Base-by-base conservation (phyloP, 2,113 vertebrate genomes). In the Formicarius rufipectus region DNA sequence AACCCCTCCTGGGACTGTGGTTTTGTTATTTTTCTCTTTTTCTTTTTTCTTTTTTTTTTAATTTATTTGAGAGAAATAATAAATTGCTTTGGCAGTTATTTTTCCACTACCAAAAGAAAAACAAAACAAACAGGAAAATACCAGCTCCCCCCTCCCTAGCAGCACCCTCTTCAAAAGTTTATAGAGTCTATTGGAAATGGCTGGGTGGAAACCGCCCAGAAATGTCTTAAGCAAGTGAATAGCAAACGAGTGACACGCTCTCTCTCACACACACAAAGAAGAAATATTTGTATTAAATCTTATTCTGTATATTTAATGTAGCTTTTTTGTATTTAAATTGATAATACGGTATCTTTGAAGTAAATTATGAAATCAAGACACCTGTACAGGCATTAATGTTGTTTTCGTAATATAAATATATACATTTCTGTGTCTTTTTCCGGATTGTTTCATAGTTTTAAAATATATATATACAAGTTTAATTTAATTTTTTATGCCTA, bases 271-370 rank as follows among this genome's bases (percentile, higher is more conserved):
- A 88, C 74, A 78, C 91, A 85, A 91, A 88, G 88, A 98, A 97
- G 96, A 98, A 98, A 98, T 98, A 99, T 99, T 99, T 99, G 99
- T 99, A 99, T 99, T 97, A 98, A 99, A 99, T 98, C 98, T 99
- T 99, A 99, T 99, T 98, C 99, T 99, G 99, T 99, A 99, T 99
- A 99, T 99, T 99, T 99, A 99, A 99, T 99, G 99, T 99, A 99
- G 99, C 99, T 99, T 99, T 99, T 85, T 99, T 99, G 99, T 99
- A 99, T 99, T 99, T 99, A 99, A 99, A 99, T 99, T 98, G 98
- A 99, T 99, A 98, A 99, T 98, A 99, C 98, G 98, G 97, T 99
- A 99, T 99, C 99, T 99, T 99, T 99, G 99, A 99, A 99, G 99
- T 99, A 99, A 99, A 99, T 99, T 99, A 99, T 99, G 98, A 98